Base-by-base conservation (phyloP, 2,888 invertebrate species). In the Dynastes maya region DNA sequence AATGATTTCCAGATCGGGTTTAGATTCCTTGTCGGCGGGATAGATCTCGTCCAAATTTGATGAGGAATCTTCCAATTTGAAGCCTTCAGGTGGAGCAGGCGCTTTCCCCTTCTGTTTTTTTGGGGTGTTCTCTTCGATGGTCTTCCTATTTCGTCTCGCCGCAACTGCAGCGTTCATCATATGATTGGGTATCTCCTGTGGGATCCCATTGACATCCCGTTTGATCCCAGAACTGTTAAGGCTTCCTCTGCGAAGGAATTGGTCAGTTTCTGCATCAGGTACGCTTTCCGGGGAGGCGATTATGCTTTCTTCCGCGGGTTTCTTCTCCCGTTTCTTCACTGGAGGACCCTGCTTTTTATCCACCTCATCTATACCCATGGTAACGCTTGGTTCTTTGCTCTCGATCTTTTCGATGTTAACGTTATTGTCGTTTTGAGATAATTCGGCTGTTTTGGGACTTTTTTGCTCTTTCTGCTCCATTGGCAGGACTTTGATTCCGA, bases 101-200 rank as follows among this genome's bases (percentile, higher is more conserved):
- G 95, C 94, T 89, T 94, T 94, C 0, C 94, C 92, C 87, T 95
- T 95, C 63, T 90, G 91, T 86, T 92, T 93, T 83, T 92, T 93
- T 0, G 88, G 84, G 4, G 88, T 86, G 84, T 90, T 90, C 8
- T 84, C 83, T n/a, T 85, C 85, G 4, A 89, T 83, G 82, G 92
- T 92, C 85, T 92, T 94, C 68, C 95, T 90, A 82, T 94, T 94
- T 78, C 90, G 91, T 82, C 92, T 90, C 0, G 94, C 95, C 1
- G 93, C 93, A 86, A 92, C 91, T 0, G 94, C 95, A 0, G 95
- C 95, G 75, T 94, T 93, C 79, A 93, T 89, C 89, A 95, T 94
- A 81, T 93, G 93, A 78, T 91, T 91, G 2, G 94, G 94, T 81
- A 94, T 90, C 84, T 94, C 94, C 84, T 93, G 92, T 68, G 94